Evolutionary conservation across 2,797 vertebrate genomes (phyloP).

Genomic region (Chiroxiphia lanceolata): DNA sequence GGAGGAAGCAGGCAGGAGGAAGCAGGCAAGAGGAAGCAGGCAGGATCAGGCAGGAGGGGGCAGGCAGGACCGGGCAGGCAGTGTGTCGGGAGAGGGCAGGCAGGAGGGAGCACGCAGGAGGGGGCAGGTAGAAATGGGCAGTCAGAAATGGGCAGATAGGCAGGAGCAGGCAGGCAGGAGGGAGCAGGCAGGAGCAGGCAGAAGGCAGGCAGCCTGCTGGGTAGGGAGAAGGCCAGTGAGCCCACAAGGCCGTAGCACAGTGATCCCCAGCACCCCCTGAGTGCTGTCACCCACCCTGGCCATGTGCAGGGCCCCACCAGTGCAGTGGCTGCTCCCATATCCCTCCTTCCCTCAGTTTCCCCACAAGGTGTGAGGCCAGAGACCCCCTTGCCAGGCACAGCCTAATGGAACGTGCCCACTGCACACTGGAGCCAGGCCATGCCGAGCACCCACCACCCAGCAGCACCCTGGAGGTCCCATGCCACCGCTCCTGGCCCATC

Average conservation of each 20-base stretch:
- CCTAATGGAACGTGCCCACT: accelerated
- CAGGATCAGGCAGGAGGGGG: background rate
- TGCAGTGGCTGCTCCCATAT: accelerated
- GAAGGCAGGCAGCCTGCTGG: accelerated
- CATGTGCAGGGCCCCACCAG: accelerated
- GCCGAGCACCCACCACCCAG: accelerated
- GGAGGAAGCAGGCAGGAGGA: background rate
- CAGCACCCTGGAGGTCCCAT: background rate
- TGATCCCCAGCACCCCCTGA: background rate
- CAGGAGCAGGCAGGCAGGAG: background rate
- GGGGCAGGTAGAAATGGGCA: background rate
- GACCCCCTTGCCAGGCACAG: background rate
- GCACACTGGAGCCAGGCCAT: accelerated
- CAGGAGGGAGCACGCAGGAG: background rate
- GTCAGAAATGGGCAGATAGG: background rate
- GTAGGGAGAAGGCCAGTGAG: background rate
- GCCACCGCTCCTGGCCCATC: background rate
- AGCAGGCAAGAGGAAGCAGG: background rate
- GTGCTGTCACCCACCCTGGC: background rate
- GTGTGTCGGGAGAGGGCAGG: background rate
- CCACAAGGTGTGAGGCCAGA: accelerated
- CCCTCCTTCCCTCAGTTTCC: background rate
- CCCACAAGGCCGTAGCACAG: background rate
- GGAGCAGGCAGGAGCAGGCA: background rate
- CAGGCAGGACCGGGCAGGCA: background rate